Evolutionary conservation across 1,140 invertebrate genomes (phyloP).

Genomic region (Diplogasteroides magnus): DNA sequence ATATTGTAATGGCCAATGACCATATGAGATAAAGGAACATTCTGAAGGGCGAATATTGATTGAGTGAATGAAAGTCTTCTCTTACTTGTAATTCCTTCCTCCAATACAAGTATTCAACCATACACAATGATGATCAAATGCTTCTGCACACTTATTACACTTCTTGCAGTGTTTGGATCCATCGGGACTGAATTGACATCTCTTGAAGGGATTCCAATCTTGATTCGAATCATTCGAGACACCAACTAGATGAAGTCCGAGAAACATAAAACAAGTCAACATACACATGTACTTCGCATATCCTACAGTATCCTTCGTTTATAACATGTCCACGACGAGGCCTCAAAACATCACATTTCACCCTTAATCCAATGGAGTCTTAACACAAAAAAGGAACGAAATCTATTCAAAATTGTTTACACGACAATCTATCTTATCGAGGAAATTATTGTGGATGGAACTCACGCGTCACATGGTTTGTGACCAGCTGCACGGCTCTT

Average conservation of each 20-base stretch:
- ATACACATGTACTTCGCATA: conserved; percentile 8
- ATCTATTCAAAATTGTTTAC: no score
- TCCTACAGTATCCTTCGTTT: conserved; percentile 5
- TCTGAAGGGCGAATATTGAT: no score
- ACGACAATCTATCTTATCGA: no score
- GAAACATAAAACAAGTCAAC: neutral
- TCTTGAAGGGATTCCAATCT: neutral
- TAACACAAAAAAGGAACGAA: no score
- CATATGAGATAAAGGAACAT: no score
- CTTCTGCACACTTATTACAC: conserved; percentile 23
- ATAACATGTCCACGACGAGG: conserved; percentile 14
- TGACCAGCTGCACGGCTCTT: neutral
- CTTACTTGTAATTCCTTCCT: conserved; percentile 25
- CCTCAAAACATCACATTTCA: no score
- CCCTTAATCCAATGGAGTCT: no score
- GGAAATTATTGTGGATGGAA: neutral
- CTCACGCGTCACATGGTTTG: no score
- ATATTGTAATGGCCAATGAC: no score
- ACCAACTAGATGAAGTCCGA: neutral
- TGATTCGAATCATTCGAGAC: neutral
- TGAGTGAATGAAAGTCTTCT: no score
- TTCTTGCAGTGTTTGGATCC: conserved; percentile 24
- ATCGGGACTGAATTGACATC: neutral
- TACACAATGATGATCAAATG: conserved; percentile 30
- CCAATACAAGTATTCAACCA: conserved; percentile 30